A percentile compares a stretch with the other conserved stretches of the same genome.
Evolutionary conservation across 2,888 invertebrate genomes (phyloP).

Genomic region (Thereva unica): DNA sequence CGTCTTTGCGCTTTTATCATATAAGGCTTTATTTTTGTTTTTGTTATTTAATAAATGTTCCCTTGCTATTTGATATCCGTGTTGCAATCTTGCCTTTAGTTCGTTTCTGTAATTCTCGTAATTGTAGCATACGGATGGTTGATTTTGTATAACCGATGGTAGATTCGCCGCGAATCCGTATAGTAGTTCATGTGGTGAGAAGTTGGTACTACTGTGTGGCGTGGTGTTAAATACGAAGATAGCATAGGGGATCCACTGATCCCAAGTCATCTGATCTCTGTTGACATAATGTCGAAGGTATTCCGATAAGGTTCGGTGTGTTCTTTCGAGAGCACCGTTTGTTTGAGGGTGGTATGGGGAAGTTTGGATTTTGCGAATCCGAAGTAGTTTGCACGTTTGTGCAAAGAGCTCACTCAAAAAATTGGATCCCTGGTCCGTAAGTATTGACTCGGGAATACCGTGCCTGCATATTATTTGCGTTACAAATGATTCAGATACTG

Average conservation of each 20-base stretch:
- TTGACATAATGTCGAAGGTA: not conserved
- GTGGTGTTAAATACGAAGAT: not conserved
- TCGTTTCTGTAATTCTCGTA: not conserved
- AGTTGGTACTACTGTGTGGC: not conserved
- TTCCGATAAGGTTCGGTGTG: no score
- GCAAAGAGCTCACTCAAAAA: not conserved
- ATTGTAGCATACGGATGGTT: not conserved
- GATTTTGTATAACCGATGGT: not conserved
- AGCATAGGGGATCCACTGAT: slow-evolving; percentile 3
- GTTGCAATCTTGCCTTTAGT: not conserved
- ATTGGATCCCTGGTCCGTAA: slow-evolving; percentile 1
- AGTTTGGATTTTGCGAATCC: not conserved
- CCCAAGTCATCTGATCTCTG: not conserved
- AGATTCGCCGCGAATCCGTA: not conserved
- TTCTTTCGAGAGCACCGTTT: no score
- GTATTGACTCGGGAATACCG: not conserved
- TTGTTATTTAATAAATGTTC: not conserved
- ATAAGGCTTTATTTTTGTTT: not conserved
- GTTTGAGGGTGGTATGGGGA: no score
- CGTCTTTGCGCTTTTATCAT: not conserved
- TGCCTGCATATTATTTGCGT: no score
- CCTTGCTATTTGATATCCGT: not conserved
- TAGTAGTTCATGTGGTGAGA: slow-evolving; percentile 1
- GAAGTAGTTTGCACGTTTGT: not conserved
- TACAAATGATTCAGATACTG: no score